These are phyloP conservation scores for Caenorhabditis imperialis DNA, from an alignment of 2,888 invertebrate species.

Conservation along the genomic window DNA sequence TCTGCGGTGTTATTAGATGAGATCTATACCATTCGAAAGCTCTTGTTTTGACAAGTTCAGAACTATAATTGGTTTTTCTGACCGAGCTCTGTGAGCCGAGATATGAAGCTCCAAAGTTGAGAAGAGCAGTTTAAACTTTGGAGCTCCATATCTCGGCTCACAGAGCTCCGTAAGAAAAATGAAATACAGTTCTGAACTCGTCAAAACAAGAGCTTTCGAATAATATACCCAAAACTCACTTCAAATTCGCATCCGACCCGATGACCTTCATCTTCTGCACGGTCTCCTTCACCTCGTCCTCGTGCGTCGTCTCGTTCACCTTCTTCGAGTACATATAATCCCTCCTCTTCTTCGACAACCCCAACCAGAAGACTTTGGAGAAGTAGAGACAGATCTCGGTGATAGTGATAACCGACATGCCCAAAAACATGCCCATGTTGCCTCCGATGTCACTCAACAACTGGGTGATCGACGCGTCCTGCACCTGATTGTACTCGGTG, in stretches of 20 bases:
- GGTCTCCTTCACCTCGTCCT: constrained; percentile 43
- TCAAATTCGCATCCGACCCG: constrained; percentile 31
- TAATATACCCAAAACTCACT: constrained; percentile 30
- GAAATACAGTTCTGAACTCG: too few relatives aligned
- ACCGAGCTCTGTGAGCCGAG: too few relatives aligned
- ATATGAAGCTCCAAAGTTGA: too few relatives aligned
- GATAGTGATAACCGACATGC: constrained; percentile 75
- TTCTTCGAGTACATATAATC: constrained; percentile 67
- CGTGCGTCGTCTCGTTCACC: constrained; percentile 55
- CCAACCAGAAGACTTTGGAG: constrained; percentile 74
- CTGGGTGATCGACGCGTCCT: constrained; percentile 63
- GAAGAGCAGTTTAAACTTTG: too few relatives aligned
- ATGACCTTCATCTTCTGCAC: constrained; percentile 54
- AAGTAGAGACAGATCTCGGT: constrained; percentile 74
- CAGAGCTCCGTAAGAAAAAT: too few relatives aligned
- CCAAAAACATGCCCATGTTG: constrained; percentile 77
- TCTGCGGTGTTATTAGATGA: too few relatives aligned
- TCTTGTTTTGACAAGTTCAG: too few relatives aligned
- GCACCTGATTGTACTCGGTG: constrained; percentile 73
- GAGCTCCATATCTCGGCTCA: too few relatives aligned
- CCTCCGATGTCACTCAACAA: constrained; percentile 75
- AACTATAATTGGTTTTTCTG: too few relatives aligned
- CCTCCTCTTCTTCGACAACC: constrained; percentile 64
- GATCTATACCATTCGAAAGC: too few relatives aligned
- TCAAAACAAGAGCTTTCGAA: too few relatives aligned